Conservation (phyloP, 2,888 invertebrate genomes). For the Perdita meconis region DNA sequence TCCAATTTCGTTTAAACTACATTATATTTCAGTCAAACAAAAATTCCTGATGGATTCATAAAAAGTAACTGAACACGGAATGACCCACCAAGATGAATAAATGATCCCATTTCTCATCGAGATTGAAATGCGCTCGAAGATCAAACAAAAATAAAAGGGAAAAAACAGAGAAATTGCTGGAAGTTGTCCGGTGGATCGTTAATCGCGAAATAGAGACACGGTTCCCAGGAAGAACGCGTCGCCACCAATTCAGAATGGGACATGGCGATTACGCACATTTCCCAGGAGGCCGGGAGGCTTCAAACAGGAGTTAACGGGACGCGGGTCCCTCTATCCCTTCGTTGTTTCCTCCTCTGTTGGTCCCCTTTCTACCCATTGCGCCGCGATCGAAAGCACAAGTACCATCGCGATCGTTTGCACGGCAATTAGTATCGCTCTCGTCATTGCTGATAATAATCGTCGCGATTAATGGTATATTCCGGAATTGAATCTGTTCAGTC, state of each 20-base stretch:
- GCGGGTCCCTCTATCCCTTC: slow-evolving; percentile 45
- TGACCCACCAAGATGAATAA: background rate
- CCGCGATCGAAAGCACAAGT: slow-evolving; percentile 52
- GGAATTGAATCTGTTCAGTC: background rate
- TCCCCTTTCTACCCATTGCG: slow-evolving; percentile 37
- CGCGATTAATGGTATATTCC: slow-evolving; percentile 2
- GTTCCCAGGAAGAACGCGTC: slow-evolving; percentile 70
- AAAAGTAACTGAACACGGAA: too few species aligned
- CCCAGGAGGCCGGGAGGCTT: slow-evolving; percentile 76
- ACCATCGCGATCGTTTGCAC: slow-evolving; percentile 48
- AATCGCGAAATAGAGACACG: slow-evolving; percentile 53
- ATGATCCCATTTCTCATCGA: background rate
- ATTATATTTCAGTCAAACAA: too few species aligned
- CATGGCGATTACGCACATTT: slow-evolving; percentile 83
- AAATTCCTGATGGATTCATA: too few species aligned
- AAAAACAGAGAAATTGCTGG: background rate
- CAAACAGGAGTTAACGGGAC: slow-evolving; percentile 70
- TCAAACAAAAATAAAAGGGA: too few species aligned
- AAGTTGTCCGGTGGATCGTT: slow-evolving; percentile 34
- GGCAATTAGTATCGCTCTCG: slow-evolving; percentile 43
- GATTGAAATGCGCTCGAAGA: slow-evolving; percentile 4
- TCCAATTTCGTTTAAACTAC: too few species aligned
- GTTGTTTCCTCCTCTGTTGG: slow-evolving; percentile 23
- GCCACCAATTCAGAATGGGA: slow-evolving; percentile 75
- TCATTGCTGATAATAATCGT: slow-evolving; percentile 13